These are phyloP conservation scores for Macroglossus sobrinus DNA, from an alignment of 2,113 vertebrate genomes.

Conservation along the genomic window DNA sequence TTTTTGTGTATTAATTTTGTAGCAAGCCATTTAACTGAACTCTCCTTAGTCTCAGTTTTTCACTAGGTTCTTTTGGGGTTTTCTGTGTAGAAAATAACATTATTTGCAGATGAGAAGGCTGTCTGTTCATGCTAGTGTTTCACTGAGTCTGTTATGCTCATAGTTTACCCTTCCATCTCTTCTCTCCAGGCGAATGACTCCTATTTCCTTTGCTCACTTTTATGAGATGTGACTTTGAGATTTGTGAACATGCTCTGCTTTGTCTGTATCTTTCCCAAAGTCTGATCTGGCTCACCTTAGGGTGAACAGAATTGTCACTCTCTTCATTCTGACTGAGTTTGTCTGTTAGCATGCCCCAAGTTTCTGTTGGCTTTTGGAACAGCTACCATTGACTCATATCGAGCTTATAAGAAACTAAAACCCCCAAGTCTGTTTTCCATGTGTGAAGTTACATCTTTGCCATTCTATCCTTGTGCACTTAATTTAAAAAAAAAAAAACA, in stretches of 20 bases:
- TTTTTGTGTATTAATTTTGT: background rate
- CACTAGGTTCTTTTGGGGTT: background rate
- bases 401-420: background rate
- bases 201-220: background rate
- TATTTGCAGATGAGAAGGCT: background rate
- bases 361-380: background rate
- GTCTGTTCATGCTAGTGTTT: background rate
- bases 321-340: background rate
- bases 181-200: background rate
- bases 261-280: background rate
- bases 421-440: background rate
- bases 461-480: background rate
- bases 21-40: background rate
- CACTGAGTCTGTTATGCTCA: background rate
- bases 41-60: background rate
- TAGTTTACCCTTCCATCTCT: background rate
- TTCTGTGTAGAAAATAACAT: background rate
- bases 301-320: background rate
- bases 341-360: background rate
- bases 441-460: background rate
- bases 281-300: background rate
- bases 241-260: background rate
- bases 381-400: background rate
- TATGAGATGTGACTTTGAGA: background rate
- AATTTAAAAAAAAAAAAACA: background rate